phyloP scores from a whole-genome alignment of 1,140 invertebrate genomes.

The Babylonia areolata region DNA sequence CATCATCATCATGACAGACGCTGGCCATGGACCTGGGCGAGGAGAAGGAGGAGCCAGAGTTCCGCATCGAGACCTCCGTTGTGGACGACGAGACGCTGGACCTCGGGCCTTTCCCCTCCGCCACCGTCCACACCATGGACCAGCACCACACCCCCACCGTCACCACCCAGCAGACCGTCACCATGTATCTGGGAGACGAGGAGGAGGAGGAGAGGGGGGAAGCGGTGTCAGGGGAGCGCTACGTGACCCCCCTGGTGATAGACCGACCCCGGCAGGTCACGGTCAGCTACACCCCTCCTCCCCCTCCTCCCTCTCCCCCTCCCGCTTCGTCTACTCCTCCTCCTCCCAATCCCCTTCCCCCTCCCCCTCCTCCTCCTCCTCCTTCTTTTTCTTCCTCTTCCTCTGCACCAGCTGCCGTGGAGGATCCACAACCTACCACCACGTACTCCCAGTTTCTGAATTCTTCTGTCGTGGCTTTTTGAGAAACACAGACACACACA shows the following conservation, averaged over 20 bases:
- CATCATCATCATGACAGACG: neutral
- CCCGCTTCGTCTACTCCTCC: no score
- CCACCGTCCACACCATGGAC: no score
- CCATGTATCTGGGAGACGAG: neutral
- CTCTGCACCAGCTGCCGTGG: no score
- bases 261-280: no score
- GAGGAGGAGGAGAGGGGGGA: neutral
- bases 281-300: no score
- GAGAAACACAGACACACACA: no score
- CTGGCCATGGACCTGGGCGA: slow-evolving; percentile 27
- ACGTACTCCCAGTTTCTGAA: neutral
- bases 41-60: slow-evolving; percentile 28
- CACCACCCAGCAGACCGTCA: neutral
- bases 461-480: neutral
- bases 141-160: neutral
- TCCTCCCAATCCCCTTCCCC: no score
- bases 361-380: no score
- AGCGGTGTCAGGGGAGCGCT: neutral
- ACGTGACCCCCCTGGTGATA: no score
- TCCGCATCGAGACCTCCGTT: slow-evolving; percentile 9
- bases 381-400: no score
- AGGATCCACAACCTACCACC: no score
- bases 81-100: slow-evolving; percentile 41
- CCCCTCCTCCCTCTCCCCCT: no score
- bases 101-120: slow-evolving; percentile 30